A percentile compares a stretch with the other conserved stretches of the same genome.
Conservation (phyloP, 2,888 invertebrate species). For the Aspidapion aeneum region DNA sequence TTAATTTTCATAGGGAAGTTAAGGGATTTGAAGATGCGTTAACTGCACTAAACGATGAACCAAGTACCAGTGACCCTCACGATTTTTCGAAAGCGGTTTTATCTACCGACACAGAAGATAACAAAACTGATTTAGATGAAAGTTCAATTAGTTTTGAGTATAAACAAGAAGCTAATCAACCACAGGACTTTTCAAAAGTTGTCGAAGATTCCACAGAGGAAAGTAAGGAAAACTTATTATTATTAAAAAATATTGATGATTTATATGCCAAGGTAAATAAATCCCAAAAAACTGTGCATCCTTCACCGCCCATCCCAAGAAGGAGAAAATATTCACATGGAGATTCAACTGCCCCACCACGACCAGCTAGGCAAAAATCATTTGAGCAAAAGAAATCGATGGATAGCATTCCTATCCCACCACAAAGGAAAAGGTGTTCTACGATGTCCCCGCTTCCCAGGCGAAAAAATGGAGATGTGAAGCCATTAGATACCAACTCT, state of each 20-base stretch:
- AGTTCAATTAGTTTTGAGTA: slow-evolving; percentile 16
- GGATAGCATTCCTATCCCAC: slow-evolving; percentile 26
- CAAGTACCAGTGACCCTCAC: slow-evolving; percentile 18
- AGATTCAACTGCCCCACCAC: slow-evolving; percentile 26
- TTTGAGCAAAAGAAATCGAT: slow-evolving; percentile 36
- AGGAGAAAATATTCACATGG: slow-evolving; percentile 24
- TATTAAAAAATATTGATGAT: slow-evolving; percentile 29
- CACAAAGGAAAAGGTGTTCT: slow-evolving; percentile 31
- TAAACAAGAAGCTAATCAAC: slow-evolving; percentile 8
- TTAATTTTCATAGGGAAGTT: slow-evolving; percentile 21
- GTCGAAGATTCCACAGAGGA: background rate
- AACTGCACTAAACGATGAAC: slow-evolving; percentile 15
- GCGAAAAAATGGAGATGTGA: slow-evolving; percentile 22
- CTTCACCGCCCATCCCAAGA: slow-evolving; percentile 34
- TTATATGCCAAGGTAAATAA: slow-evolving; percentile 36
- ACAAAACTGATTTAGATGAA: slow-evolving; percentile 10
- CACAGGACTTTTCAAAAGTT: slow-evolving; percentile 6
- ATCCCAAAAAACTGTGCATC: slow-evolving; percentile 11
- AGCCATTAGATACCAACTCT: slow-evolving; percentile 14
- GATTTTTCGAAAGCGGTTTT: slow-evolving; percentile 29
- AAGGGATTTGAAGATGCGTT: slow-evolving; percentile 19
- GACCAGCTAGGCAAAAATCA: slow-evolving; percentile 37
- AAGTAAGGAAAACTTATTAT: background rate
- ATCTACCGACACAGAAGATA: slow-evolving; percentile 20
- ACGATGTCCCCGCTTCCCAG: slow-evolving; percentile 32